These are phyloP conservation scores for Phortica variegata DNA, from an alignment of 1,140 invertebrate genomes.

Conservation along the genomic window DNA sequence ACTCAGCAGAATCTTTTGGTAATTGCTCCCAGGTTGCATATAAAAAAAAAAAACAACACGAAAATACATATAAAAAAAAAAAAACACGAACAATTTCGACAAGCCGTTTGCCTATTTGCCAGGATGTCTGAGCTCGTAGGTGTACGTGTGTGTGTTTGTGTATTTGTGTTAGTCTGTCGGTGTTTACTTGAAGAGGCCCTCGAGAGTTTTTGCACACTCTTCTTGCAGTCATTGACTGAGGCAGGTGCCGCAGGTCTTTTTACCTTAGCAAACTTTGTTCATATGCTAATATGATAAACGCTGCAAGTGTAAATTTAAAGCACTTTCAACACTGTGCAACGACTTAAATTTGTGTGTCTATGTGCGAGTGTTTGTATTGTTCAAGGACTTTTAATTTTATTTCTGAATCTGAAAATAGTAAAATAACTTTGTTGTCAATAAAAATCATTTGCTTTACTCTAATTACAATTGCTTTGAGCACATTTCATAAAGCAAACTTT, in stretches of 20 bases:
- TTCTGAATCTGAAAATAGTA: constrained; percentile 6
- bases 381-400: no score
- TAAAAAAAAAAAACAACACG: constrained; percentile 30
- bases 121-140: constrained; percentile 5
- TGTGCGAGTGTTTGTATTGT: no score
- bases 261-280: constrained; percentile 9
- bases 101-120: not conserved
- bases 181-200: constrained; percentile 37
- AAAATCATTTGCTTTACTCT: constrained; percentile 13
- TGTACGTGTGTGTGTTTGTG: constrained; percentile 9
- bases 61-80: constrained; percentile 8
- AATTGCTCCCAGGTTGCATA: constrained; percentile 47
- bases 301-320: constrained; percentile 34
- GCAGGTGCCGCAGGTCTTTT: constrained; percentile 5
- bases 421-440: not conserved
- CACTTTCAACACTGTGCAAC: constrained; percentile 1
- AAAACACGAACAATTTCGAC: constrained; percentile 9
- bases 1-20: constrained; percentile 41
- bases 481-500: constrained; percentile 32
- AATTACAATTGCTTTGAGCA: constrained; percentile 38
- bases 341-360: no score
- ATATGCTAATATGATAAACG: constrained; percentile 3
- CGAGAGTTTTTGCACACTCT: constrained; percentile 37
- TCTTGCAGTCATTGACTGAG: no score
- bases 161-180: constrained; percentile 5